phyloP scores from a whole-genome alignment of 2,888 invertebrate genomes.

The Microdon myrmicae region DNA sequence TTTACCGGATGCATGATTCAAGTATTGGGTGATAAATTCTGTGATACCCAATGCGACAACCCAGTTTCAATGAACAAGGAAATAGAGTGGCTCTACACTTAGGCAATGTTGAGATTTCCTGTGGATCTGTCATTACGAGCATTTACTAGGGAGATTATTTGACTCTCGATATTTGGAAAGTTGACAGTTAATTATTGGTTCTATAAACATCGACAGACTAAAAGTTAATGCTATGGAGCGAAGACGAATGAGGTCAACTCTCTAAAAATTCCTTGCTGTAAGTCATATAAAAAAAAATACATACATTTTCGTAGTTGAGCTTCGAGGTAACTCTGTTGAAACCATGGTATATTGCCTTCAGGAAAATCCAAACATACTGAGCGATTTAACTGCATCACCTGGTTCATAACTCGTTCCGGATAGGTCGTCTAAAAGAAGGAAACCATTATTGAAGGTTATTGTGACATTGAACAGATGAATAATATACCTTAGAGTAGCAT shows the following conservation, averaged over 20 bases:
- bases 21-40: no score
- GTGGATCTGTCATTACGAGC: slow-evolving; percentile 37
- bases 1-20: no score
- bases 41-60: no score
- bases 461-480: neutral
- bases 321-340: slow-evolving; percentile 72
- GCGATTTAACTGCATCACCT: slow-evolving; percentile 73
- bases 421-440: slow-evolving; percentile 67
- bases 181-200: slow-evolving; percentile 12
- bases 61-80: no score
- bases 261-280: neutral
- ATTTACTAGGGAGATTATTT: neutral
- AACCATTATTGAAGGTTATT: neutral
- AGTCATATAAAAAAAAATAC: slow-evolving; percentile 6
- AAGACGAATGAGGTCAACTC: neutral
- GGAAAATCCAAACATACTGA: slow-evolving; percentile 74
- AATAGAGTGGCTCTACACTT: no score
- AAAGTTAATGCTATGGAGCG: neutral
- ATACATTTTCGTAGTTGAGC: slow-evolving; percentile 68
- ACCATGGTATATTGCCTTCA: slow-evolving; percentile 74
- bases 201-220: slow-evolving; percentile 44
- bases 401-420: slow-evolving; percentile 69
- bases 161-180: neutral
- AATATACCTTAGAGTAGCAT: slow-evolving; percentile 69
- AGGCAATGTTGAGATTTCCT: no score